Evolutionary conservation across 2,113 vertebrate genomes (phyloP), one percentile per base, ranked within the genome.

Genomic region (Plotosus lineatus): DNA sequence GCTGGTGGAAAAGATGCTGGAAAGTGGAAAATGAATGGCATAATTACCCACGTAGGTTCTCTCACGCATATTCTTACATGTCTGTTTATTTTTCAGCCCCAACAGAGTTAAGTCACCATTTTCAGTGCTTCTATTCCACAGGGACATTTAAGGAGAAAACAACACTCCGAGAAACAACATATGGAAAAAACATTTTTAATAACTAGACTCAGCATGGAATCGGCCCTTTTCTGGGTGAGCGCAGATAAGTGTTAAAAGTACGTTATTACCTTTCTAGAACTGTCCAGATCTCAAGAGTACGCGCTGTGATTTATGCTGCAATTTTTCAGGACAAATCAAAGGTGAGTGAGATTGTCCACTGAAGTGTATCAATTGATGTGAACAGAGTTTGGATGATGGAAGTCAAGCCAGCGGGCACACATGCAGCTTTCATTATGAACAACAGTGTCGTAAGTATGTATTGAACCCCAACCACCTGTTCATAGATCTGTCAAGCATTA

Each of bases 21-120:
- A 69, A 78, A 77, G 79, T 81, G 75, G 17, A 23, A 78, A 55
- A 73, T 81, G 65, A 81, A 68, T 3, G 63, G 58, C 50, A 44
- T 75, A 78, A 84, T 81, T 73, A 81, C 61, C 68, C 26, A 46
- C 79, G 50, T 81, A 28, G 75, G 28, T 3, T 17, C 50, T 69
- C 79, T 81, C 74, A 17, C 77, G 65, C 74, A 71, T 69, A 42
- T 77, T 40, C 74, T 73, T 26, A 66, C 36, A 48, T 50, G 51
- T 23, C 63, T 80, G 82, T 80, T 73, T 73, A 51, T 73, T 73
- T 83, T 79, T 44, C 42, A 61, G 42, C 14, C 46, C 33, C 36
- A 10, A n/a, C 12, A 74, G 50, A 53, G 21, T 56, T 75, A 36
- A 56, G 33, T 74, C 50, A 4, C 23, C 72, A 55, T 55, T 51